Conservation (phyloP, 2,113 vertebrate genomes). For the Triplophysa siluroides region DNA sequence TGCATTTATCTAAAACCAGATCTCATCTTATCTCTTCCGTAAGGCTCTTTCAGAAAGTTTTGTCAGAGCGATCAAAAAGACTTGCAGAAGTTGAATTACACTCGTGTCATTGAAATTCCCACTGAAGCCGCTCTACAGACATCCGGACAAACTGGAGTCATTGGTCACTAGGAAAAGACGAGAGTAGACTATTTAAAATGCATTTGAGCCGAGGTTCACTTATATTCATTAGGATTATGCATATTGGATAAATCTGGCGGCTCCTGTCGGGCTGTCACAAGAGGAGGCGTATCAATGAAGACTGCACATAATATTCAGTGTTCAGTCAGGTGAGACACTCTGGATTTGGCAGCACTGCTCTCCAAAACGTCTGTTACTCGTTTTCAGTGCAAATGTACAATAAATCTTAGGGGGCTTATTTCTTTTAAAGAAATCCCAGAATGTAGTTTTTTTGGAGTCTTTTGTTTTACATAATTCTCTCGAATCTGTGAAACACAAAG, state of each 20-base stretch:
- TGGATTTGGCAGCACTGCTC: background rate
- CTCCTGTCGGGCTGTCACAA: slow-evolving; percentile 41
- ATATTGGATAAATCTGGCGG: slow-evolving; percentile 8
- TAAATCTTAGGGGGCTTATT: no score
- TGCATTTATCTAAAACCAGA: background rate
- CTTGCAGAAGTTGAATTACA: slow-evolving; percentile 33
- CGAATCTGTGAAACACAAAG: no score
- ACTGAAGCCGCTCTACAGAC: slow-evolving; percentile 14
- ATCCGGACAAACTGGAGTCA: background rate
- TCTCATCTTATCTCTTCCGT: background rate
- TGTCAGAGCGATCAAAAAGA: slow-evolving; percentile 19
- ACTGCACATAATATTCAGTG: slow-evolving; percentile 3
- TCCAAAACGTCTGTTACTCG: background rate
- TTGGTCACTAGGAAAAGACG: background rate
- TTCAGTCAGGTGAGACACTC: slow-evolving; percentile 9
- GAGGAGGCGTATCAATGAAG: slow-evolving; percentile 18
- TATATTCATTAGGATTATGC: slow-evolving; percentile 39
- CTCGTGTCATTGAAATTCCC: slow-evolving; percentile 4
- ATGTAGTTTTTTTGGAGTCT: no score
- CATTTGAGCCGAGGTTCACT: slow-evolving; percentile 32
- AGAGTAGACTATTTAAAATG: slow-evolving; percentile 36
- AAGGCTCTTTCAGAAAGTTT: background rate
- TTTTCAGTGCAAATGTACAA: no score
- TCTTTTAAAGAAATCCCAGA: no score
- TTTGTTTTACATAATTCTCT: no score